These are phyloP conservation scores for Apamea epomidion DNA, from an alignment of 2,888 invertebrate genomes.

Conservation along the genomic window DNA sequence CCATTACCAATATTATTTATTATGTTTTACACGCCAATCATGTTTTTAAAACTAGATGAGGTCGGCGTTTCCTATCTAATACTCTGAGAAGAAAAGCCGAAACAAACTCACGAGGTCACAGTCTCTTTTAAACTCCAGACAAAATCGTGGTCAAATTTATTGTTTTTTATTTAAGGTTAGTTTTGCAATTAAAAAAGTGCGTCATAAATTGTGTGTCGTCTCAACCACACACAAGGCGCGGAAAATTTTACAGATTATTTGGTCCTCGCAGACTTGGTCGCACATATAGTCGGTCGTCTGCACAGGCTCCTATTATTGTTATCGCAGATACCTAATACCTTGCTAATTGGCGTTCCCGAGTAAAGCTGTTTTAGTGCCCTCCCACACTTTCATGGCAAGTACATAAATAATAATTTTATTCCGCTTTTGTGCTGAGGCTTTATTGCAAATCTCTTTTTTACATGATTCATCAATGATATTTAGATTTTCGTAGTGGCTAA, in stretches of 20 bases:
- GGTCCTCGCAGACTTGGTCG: not conserved
- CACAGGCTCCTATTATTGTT: not conserved
- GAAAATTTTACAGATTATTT: not conserved
- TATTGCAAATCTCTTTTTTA: not conserved
- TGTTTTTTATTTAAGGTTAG: not conserved
- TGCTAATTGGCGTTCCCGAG: conserved; percentile 30
- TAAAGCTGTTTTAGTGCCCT: conserved; percentile 13
- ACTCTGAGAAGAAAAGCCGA: too few relatives aligned
- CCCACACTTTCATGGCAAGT: conserved; percentile 20
- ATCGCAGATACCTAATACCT: conserved; percentile 4
- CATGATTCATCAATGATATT: not conserved
- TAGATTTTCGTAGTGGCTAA: not conserved
- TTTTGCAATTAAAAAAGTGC: not conserved
- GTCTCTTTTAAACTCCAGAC: too few relatives aligned
- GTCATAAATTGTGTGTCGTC: not conserved
- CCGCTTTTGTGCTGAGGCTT: not conserved
- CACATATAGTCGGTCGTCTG: conserved; percentile 5
- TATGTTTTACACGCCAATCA: too few relatives aligned
- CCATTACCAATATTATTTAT: too few relatives aligned
- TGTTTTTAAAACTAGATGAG: too few relatives aligned
- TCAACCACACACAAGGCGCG: not conserved
- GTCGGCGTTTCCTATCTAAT: too few relatives aligned
- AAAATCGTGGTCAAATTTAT: too few relatives aligned
- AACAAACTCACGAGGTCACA: too few relatives aligned
- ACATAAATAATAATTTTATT: not conserved